Evolutionary conservation across 2,113 vertebrate genomes (phyloP), one percentile per base, ranked within the genome.

Genomic region (Cettia cetti): DNA sequence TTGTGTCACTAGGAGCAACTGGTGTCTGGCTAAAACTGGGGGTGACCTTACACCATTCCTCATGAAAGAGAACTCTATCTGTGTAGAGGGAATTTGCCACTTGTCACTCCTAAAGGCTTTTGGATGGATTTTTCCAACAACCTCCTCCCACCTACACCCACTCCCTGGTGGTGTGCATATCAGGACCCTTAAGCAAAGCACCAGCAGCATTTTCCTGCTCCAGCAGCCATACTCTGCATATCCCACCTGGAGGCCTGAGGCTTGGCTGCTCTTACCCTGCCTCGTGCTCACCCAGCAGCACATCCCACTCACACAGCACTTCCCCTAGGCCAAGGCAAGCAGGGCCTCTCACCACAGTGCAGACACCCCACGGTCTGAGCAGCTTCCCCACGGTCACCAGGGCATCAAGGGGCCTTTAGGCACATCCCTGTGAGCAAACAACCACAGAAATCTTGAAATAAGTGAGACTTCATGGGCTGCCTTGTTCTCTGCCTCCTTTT

Each of bases 251-350:
- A 50, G 7, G 5, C 10, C 18, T 65, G 39, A 24, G 52, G 28
- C 13, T 66, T 59, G 26, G 35, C 14, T 80, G 18, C n/a, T 39
- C 21, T 30, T 1, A 0, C 31, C 52, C 39, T 26, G 40, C 60
- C 8, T 5, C 0, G 0, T n/a, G 26, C 35, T n/a, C 21, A 33
- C 9, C 27, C 11, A 1, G 0, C 22, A 52, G 42, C 66, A 31
- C 68, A 13, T 26, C 17, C 0, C 0, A 23, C 9, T 23, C 10
- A 0, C 27, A 8, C 16, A 64, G 40, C 21, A 5, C 15, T 23
- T 70, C 42, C 40, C 33, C 5, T 2, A 7, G 16, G 20, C 20
- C 72, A 37, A 17, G n/a, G 72, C 53, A 24, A 19, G 21, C 35
- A 49, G 28, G 31, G 52, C 19, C 9, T 28, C 66, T 42, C 33